phyloP scores from a whole-genome alignment of 2,113 vertebrate genomes.

The Peucedramus taeniatus region DNA sequence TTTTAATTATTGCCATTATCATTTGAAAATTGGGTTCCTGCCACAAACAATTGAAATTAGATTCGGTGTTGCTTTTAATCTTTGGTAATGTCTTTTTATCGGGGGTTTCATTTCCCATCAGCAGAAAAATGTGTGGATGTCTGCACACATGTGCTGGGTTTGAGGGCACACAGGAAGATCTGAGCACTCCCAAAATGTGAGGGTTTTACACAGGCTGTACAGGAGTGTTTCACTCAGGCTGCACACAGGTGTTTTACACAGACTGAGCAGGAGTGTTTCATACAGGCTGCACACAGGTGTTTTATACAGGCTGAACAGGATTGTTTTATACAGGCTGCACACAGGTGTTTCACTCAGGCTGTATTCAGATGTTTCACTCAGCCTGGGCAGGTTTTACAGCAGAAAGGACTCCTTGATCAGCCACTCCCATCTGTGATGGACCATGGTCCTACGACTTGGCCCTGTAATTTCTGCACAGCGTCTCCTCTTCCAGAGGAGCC shows the following conservation, averaged over 20 bases:
- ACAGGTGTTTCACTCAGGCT: neutral
- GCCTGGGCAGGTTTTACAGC: neutral
- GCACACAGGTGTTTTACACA: fast-evolving
- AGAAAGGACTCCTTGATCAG: neutral
- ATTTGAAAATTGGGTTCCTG: constrained; percentile 63
- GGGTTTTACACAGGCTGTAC: neutral
- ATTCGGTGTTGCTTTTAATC: constrained; percentile 28
- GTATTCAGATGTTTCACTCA: neutral
- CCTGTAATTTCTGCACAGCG: neutral
- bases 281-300: neutral
- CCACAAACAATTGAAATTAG: constrained; percentile 62
- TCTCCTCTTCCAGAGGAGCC: neutral
- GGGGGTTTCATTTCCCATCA: constrained; percentile 34
- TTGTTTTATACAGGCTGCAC: neutral
- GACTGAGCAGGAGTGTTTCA: neutral
- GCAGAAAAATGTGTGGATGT: neutral
- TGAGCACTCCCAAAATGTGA: neutral
- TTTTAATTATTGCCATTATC: constrained; percentile 71
- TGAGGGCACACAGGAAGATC: neutral
- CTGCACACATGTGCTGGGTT: neutral
- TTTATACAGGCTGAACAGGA: too few relatives aligned
- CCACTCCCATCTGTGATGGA: neutral
- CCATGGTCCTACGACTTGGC: neutral
- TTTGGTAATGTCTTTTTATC: constrained; percentile 48
- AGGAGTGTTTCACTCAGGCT: neutral